Evolutionary conservation across 2,797 vertebrate genomes (phyloP).

Genomic region (Cephalopachus bancanus): DNA sequence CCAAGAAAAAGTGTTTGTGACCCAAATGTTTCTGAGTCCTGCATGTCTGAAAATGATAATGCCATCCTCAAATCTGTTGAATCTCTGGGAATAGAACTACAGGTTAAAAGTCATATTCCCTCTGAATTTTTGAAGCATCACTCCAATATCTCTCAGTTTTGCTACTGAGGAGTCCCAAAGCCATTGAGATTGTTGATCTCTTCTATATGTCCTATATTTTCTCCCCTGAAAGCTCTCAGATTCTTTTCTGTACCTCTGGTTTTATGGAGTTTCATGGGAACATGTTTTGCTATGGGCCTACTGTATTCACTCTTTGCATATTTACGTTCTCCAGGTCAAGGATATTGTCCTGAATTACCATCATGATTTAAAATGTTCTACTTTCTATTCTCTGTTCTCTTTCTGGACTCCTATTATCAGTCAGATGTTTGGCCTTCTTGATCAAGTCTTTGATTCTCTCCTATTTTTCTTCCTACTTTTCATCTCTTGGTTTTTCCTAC

Average conservation of each 20-base stretch:
- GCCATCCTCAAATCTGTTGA: not conserved
- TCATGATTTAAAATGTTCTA: not conserved
- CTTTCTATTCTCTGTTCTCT: not conserved
- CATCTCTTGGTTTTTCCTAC: not conserved
- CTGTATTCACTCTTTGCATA: not conserved
- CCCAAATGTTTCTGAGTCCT: not conserved
- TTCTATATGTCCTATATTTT: not conserved
- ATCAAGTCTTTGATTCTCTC: not conserved
- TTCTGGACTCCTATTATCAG: not conserved
- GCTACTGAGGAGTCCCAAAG: not conserved
- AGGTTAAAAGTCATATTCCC: not conserved
- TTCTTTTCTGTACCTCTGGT: not conserved
- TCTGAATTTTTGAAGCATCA: not conserved
- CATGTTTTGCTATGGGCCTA: not conserved
- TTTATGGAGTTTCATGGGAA: rapidly evolving
- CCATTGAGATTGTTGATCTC: not conserved
- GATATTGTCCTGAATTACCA: not conserved
- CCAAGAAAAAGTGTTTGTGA: not conserved
- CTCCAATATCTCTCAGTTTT: not conserved
- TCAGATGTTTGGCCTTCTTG: not conserved
- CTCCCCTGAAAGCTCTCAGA: not conserved
- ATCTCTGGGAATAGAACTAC: not conserved
- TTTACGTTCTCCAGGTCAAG: no score
- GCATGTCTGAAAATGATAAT: not conserved
- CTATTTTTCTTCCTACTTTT: not conserved